Evolutionary conservation across 2,113 vertebrate species (phyloP).

Genomic region (Heliornis fulica): DNA sequence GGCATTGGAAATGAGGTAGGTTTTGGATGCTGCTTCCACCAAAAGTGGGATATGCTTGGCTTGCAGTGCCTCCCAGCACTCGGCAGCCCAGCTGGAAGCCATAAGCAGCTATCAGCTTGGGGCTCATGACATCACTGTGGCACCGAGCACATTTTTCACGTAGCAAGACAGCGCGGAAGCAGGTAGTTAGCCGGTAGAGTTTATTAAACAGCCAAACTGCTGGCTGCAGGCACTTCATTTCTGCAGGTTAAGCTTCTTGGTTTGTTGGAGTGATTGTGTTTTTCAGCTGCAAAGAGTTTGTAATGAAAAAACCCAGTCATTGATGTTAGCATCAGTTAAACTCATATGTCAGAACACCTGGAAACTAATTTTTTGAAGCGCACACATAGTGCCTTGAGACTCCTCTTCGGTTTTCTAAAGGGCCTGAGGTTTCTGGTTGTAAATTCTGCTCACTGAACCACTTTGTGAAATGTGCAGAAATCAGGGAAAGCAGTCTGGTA

Average conservation of each 20-base stretch:
- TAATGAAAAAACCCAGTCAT: background rate
- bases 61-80: background rate
- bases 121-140: conserved; percentile 50
- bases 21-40: background rate
- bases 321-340: background rate
- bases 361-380: background rate
- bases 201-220: background rate
- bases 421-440: background rate
- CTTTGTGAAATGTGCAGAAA: background rate
- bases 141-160: conserved; percentile 17
- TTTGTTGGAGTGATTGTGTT: background rate
- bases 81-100: conserved; percentile 66
- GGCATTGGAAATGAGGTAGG: background rate
- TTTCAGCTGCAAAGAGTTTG: background rate
- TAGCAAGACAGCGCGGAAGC: background rate
- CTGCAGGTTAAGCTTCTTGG: conserved; percentile 15
- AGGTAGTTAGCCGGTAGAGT: background rate
- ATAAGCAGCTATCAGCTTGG: background rate
- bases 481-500: background rate
- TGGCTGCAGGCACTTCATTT: background rate
- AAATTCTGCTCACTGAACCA: background rate
- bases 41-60: background rate
- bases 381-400: background rate
- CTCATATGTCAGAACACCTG: background rate
- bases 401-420: background rate